Conservation (phyloP, 2,888 invertebrate species). For the Eupeodes latifasciatus region DNA sequence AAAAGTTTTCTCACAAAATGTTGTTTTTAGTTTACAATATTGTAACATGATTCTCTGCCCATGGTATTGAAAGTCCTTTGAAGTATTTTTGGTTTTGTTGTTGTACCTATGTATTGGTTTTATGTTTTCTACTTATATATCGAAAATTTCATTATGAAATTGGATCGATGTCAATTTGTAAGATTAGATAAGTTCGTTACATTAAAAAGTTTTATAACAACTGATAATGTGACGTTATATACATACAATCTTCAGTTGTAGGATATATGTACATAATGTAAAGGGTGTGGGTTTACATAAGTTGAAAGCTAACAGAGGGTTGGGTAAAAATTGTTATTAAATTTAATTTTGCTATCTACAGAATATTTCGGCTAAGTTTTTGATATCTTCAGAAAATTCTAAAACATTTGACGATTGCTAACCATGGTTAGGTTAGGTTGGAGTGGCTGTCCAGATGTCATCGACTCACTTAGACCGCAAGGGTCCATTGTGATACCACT, state of each 20-base stretch:
- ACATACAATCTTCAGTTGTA: neutral
- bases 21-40: conserved; percentile 77
- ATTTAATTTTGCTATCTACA: too few relatives aligned
- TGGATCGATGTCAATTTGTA: conserved; percentile 83
- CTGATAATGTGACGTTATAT: conserved; percentile 38
- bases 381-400: too few relatives aligned
- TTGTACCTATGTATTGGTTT: neutral
- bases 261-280: too few relatives aligned
- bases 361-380: too few relatives aligned
- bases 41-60: conserved; percentile 1
- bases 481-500: too few relatives aligned
- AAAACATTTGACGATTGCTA: too few relatives aligned
- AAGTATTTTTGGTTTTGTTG: neutral
- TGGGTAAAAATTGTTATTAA: too few relatives aligned
- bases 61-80: conserved; percentile 72
- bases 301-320: too few relatives aligned
- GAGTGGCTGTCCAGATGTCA: too few relatives aligned
- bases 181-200: conserved; percentile 79
- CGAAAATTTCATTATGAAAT: conserved; percentile 83
- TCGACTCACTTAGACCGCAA: too few relatives aligned
- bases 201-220: conserved; percentile 66
- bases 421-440: too few relatives aligned
- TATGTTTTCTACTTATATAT: conserved; percentile 76
- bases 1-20: conserved; percentile 80
- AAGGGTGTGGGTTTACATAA: too few relatives aligned